These are phyloP conservation scores for Tortricodes alternella DNA, from an alignment of 2,888 invertebrate species.

Conservation along the genomic window DNA sequence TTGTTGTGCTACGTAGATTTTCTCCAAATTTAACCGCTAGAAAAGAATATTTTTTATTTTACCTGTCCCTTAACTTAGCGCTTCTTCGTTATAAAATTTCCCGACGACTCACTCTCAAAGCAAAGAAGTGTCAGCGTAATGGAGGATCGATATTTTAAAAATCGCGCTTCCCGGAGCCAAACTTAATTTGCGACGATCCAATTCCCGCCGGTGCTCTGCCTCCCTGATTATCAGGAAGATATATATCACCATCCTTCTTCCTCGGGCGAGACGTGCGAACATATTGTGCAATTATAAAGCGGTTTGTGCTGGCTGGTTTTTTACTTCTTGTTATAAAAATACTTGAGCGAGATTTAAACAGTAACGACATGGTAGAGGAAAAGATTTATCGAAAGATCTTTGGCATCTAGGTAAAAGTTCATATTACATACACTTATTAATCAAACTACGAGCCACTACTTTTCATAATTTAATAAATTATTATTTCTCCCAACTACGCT, in stretches of 20 bases:
- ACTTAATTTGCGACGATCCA: conserved; percentile 29
- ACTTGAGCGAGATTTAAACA: neutral
- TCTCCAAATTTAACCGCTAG: no score
- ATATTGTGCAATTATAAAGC: conserved; percentile 28
- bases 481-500: no score
- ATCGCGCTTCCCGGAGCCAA: conserved; percentile 18
- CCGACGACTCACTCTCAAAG: conserved; percentile 1
- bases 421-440: no score
- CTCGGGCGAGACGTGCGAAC: conserved; percentile 17
- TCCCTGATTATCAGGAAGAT: conserved; percentile 28
- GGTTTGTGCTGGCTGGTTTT: conserved; percentile 30
- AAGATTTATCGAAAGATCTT: no score
- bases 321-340: conserved; percentile 11
- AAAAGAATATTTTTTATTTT: no score
- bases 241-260: conserved; percentile 28
- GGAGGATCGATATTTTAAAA: conserved; percentile 25
- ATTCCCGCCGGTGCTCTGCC: conserved; percentile 15
- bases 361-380: no score
- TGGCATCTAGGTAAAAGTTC: no score
- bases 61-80: no score
- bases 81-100: no score
- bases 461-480: no score
- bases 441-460: no score
- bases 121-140: conserved; percentile 7
- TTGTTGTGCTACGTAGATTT: no score